Conservation (phyloP, 2,797 vertebrate genomes). For the Nasua narica region DNA sequence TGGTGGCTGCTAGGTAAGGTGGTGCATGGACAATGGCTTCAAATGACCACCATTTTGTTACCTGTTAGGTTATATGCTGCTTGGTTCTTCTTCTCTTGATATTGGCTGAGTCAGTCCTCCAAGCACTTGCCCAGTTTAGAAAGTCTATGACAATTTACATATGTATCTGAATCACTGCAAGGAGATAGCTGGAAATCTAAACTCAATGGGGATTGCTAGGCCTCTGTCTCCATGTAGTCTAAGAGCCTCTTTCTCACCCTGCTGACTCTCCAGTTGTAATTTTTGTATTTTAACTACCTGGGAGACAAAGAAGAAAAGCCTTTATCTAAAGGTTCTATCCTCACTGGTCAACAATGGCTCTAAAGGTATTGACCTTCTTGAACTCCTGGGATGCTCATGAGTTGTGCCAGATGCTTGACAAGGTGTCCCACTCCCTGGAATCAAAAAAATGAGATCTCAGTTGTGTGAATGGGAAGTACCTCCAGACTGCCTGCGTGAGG, state of each 20-base stretch:
- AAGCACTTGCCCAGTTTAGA: background rate
- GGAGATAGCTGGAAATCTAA: background rate
- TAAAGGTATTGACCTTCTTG: background rate
- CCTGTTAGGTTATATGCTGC: background rate
- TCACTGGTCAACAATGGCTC: background rate
- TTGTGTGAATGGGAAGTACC: background rate
- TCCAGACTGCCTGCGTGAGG: background rate
- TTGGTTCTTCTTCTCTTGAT: background rate
- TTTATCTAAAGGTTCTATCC: background rate
- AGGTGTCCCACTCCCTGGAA: background rate
- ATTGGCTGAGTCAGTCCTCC: background rate
- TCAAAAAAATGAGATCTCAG: background rate
- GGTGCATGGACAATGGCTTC: background rate
- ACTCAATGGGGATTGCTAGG: background rate
- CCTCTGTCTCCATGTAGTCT: background rate
- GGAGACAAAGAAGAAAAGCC: background rate
- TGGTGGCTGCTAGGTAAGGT: background rate
- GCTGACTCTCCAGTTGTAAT: background rate
- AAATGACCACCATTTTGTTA: background rate
- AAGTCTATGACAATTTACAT: background rate
- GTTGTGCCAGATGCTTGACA: background rate
- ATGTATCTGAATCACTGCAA: background rate
- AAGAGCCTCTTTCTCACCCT: background rate
- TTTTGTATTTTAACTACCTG: background rate
- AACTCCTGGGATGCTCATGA: rapidly evolving